Conservation (phyloP, 1,140 invertebrate species). For the Ectropis grisescens region DNA sequence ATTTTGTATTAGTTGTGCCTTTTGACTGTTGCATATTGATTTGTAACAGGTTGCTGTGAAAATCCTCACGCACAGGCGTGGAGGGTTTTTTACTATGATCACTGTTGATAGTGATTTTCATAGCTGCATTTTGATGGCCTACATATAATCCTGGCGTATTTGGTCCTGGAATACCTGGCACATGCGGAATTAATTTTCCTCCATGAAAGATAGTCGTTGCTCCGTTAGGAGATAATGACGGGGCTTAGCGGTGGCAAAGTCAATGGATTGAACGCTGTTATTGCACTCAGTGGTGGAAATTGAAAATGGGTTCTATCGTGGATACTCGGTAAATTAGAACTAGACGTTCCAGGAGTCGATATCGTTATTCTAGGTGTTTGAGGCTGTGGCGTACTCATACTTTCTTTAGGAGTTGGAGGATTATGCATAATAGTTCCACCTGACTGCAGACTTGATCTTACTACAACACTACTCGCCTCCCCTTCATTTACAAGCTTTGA, state of each 20-base stretch:
- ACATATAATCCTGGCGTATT: slow-evolving; percentile 70
- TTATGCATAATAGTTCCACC: slow-evolving; percentile 81
- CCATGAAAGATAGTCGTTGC: slow-evolving; percentile 74
- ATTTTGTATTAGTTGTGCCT: slow-evolving; percentile 17
- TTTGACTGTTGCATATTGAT: slow-evolving; percentile 22
- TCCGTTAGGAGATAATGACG: slow-evolving; percentile 55
- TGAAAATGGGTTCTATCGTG: slow-evolving; percentile 71
- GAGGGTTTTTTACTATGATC: slow-evolving; percentile 26
- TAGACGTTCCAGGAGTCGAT: slow-evolving; percentile 72
- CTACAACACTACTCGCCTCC: slow-evolving; percentile 74
- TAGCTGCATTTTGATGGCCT: slow-evolving; percentile 20
- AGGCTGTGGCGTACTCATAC: slow-evolving; percentile 49
- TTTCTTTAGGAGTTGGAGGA: slow-evolving; percentile 67
- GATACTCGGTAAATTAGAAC: slow-evolving; percentile 69
- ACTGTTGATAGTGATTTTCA: slow-evolving; percentile 20
- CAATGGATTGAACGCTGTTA: slow-evolving; percentile 81
- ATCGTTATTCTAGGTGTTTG: slow-evolving; percentile 72
- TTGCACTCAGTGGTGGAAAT: slow-evolving; percentile 73
- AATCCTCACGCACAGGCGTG: slow-evolving; percentile 17
- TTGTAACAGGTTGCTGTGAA: slow-evolving; percentile 11
- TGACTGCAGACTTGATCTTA: slow-evolving; percentile 80
- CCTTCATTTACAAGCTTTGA: slow-evolving; percentile 51
- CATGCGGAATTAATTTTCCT: slow-evolving; percentile 84
- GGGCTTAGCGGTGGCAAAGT: slow-evolving; percentile 69
- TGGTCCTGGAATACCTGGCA: slow-evolving; percentile 89